These are phyloP conservation scores for Drosophila neotestacea DNA, from an alignment of 2,888 invertebrate species.

Conservation along the genomic window DNA sequence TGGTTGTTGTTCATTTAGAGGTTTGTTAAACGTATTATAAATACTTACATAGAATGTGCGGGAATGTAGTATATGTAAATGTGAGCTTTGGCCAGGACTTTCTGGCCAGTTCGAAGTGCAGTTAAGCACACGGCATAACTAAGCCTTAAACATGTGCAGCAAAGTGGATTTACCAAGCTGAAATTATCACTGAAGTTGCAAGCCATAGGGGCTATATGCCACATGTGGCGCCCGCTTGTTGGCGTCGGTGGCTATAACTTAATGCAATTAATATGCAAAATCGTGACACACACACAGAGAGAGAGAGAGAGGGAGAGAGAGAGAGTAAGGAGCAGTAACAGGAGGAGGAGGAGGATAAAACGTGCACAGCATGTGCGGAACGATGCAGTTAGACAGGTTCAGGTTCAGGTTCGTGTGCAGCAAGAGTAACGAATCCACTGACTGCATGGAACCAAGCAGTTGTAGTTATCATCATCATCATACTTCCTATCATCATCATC, in stretches of 20 bases:
- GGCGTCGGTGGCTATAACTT: constrained; percentile 75
- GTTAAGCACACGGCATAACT: constrained; percentile 66
- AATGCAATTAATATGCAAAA: constrained; percentile 84
- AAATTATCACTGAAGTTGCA: constrained; percentile 72
- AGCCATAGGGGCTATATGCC: constrained; percentile 49
- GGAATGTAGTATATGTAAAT: neutral
- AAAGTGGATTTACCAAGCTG: constrained; percentile 79
- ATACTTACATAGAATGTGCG: constrained; percentile 6
- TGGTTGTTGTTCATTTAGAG: constrained; percentile 34
- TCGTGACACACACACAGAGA: constrained; percentile 72
- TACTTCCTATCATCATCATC: neutral
- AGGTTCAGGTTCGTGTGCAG: constrained; percentile 66
- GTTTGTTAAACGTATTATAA: constrained; percentile 36
- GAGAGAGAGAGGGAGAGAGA: neutral
- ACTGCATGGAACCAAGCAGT: constrained; percentile 19
- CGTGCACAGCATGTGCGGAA: constrained; percentile 80
- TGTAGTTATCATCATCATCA: constrained; percentile 25
- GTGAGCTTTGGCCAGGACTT: constrained; percentile 32
- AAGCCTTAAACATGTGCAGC: constrained; percentile 73
- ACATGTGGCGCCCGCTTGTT: constrained; percentile 72
- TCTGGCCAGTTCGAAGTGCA: constrained; percentile 44
- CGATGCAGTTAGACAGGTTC: constrained; percentile 68
- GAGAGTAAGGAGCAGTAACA: neutral
- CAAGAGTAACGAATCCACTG: constrained; percentile 56
- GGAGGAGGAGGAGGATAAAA: constrained; percentile 21